phyloP scores from a whole-genome alignment of 2,113 vertebrate genomes.

The Pedionomus torquatus region DNA sequence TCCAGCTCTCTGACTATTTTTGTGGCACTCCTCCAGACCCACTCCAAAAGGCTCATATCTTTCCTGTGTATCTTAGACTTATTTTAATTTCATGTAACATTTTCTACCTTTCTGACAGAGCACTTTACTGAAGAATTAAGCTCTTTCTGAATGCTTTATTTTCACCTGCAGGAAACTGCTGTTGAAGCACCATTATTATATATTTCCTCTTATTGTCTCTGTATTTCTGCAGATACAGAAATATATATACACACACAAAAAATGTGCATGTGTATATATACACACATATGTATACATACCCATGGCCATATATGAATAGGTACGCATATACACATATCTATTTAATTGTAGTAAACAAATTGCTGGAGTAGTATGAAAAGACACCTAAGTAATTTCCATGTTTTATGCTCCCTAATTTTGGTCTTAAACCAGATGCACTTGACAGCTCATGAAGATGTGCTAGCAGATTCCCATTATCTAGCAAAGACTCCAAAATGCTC shows the following conservation, averaged over 20 bases:
- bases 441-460: not conserved
- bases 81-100: not conserved
- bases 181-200: not conserved
- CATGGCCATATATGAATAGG: too few relatives aligned
- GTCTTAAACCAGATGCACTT: not conserved
- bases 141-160: not conserved
- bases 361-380: not conserved
- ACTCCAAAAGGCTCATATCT: not conserved
- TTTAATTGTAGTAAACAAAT: not conserved
- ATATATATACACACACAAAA: not conserved
- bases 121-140: not conserved
- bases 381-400: not conserved
- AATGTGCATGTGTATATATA: too few relatives aligned
- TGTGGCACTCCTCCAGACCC: not conserved
- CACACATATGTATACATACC: not conserved
- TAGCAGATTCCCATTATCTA: not conserved
- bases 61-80: not conserved
- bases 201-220: not conserved
- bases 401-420: not conserved
- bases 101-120: not conserved
- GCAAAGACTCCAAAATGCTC: not conserved
- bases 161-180: not conserved
- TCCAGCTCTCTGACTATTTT: not conserved
- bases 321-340: not conserved
- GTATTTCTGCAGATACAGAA: not conserved